Conservation (phyloP, 2,113 vertebrate genomes). For the Oreochromis niloticus region DNA sequence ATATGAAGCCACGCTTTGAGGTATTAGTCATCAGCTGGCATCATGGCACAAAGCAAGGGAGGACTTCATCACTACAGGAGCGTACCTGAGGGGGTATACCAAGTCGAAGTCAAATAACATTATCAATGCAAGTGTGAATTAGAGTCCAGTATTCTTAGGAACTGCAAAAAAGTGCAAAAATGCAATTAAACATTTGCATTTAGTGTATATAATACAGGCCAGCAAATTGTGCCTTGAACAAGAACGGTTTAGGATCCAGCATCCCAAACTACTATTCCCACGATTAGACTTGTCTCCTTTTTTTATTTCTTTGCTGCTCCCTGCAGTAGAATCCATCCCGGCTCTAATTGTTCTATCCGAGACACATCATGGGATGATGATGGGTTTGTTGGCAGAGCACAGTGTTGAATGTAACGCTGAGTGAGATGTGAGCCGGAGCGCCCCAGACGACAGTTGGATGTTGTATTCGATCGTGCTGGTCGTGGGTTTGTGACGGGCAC, state of each 20-base stretch:
- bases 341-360: background rate
- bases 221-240: constrained; percentile 29
- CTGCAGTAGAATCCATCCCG: background rate
- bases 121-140: background rate
- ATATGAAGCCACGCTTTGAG: constrained; percentile 20
- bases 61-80: background rate
- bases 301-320: background rate
- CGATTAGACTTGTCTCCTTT: constrained; percentile 18
- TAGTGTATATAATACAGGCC: background rate
- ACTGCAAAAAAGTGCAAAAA: background rate
- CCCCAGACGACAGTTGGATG: background rate
- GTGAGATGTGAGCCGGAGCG: background rate
- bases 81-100: background rate
- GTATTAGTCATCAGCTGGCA: constrained; percentile 8
- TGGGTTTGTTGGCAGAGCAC: constrained; percentile 9
- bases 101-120: background rate
- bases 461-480: background rate
- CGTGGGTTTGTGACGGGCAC: constrained; percentile 12
- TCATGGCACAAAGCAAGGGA: constrained; percentile 16
- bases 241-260: background rate
- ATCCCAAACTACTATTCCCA: background rate
- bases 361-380: background rate
- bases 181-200: background rate
- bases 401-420: constrained; percentile 52
- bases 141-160: background rate